These are phyloP conservation scores for Muntiacus reevesi DNA, from an alignment of 2,113 vertebrate genomes.

Conservation along the genomic window DNA sequence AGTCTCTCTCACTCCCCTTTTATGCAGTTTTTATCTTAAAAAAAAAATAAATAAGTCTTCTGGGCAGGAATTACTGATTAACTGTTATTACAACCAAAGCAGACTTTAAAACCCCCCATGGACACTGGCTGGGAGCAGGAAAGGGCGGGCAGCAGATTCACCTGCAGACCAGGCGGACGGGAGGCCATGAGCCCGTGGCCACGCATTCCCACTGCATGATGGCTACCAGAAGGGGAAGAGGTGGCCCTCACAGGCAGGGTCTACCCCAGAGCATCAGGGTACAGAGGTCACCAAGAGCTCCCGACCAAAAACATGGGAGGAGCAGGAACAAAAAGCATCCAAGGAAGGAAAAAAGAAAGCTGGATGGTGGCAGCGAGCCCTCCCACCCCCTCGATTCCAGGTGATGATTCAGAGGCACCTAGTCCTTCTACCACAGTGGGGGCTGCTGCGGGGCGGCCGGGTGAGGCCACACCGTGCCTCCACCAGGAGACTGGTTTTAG, in stretches of 20 bases:
- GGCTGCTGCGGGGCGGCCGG: background rate
- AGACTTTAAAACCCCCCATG: background rate
- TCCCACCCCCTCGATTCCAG: background rate
- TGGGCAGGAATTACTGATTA: conserved; percentile 23
- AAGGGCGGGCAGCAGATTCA: background rate
- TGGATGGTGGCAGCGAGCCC: background rate
- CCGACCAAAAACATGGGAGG: background rate
- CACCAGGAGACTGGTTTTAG: background rate
- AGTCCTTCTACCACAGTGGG: background rate
- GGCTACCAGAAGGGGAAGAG: background rate
- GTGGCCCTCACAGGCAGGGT: background rate
- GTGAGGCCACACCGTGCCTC: background rate
- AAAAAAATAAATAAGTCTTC: conserved; percentile 69
- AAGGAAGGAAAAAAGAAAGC: background rate
- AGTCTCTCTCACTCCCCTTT: conserved; percentile 10
- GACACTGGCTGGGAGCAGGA: background rate
- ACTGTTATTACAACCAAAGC: conserved; percentile 49
- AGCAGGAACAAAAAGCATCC: background rate
- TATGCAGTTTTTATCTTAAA: conserved; percentile 54
- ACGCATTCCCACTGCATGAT: background rate
- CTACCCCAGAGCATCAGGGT: background rate
- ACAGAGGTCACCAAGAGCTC: background rate
- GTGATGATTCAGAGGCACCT: background rate
- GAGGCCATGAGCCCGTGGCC: background rate
- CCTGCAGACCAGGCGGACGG: background rate